Evolutionary conservation across 2,888 invertebrate species (phyloP).

Genomic region (Pristionchus exspectatus): DNA sequence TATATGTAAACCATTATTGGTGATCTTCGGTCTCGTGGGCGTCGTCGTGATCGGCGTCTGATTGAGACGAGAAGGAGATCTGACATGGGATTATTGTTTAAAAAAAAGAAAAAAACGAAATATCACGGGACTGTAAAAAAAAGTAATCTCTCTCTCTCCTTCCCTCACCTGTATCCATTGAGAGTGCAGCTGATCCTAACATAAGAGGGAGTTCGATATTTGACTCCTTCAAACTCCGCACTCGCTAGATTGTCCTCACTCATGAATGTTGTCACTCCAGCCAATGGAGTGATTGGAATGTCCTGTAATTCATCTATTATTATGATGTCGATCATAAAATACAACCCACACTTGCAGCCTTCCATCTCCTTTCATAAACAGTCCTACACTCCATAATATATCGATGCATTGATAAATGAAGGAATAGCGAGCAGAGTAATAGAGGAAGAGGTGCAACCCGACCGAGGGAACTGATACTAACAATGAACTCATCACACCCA

Average conservation of each 20-base stretch:
- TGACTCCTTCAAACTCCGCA: neutral
- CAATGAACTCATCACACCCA: neutral
- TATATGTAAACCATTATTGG: neutral
- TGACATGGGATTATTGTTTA: neutral
- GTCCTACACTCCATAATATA: neutral
- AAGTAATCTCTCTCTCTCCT: neutral
- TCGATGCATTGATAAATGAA: neutral
- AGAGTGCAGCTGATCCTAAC: slow-evolving; percentile 58
- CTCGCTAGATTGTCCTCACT: slow-evolving; percentile 59
- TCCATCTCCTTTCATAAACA: slow-evolving; percentile 12
- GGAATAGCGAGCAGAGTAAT: neutral
- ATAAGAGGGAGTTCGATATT: slow-evolving; percentile 56
- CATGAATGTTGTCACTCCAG: slow-evolving; percentile 54
- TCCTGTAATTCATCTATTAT: slow-evolving; percentile 48
- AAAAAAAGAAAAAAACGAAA: neutral
- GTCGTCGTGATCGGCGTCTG: slow-evolving; percentile 12
- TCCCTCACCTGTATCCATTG: slow-evolving; percentile 57
- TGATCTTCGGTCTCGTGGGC: neutral
- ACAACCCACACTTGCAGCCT: neutral
- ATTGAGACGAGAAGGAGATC: slow-evolving; percentile 10
- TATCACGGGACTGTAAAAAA: neutral
- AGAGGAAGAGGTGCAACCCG: neutral
- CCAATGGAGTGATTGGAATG: slow-evolving; percentile 56
- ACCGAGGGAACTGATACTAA: neutral
- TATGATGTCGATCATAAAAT: neutral